Base-by-base conservation (phyloP, 2,113 vertebrate genomes). In the Hemiscyllium ocellatum region DNA sequence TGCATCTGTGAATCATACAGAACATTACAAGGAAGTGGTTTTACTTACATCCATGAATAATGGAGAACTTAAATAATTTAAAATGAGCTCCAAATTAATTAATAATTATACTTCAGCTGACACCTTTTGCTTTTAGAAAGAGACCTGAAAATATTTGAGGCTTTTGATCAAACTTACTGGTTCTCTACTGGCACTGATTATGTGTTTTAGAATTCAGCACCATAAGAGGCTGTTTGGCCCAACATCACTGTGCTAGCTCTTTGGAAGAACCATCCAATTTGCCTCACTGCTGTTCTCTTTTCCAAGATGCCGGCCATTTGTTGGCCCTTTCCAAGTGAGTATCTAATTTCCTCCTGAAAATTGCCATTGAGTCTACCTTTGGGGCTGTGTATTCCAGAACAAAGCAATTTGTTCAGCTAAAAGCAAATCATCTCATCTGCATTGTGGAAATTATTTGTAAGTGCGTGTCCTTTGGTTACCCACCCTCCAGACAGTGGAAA, bases 31-130 rank as follows among this genome's bases (percentile, higher is more conserved):
- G 24, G 56, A 52, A 87, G 26, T n/a, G 87, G 50, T 33, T 56
- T 90, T 90, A 90, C 61, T 90, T 90, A 56, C 87, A 61, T 33
- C n/a, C 26, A 90, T 90, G 26, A 90, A 90, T 90, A 89, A 89
- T 89, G 50, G 86, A 89, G 50, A 26, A 56, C 12, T 89, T 89
- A 89, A 89, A 89, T 89, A 56, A 89, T 89, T 89, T 56, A 26
- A 29, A 90, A 90, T 61, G 87, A 61, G 33, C 12, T 4, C 47
- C 42, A n/a, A 33, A 61, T 90, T 61, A 90, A 61, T 90, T 56
- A 90, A 90, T 90, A 90, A 90, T 90, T 90, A 61, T 61, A 61
- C 52, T 90, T 90, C 50, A n/a, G 50, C 52, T 65, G 50, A 90
- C 29, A 65, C 85, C 85, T 61, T 33, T 61, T 90, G 52, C 56